Evolutionary conservation across 1,140 invertebrate species (phyloP).

Genomic region (Centruroides vittatus): DNA sequence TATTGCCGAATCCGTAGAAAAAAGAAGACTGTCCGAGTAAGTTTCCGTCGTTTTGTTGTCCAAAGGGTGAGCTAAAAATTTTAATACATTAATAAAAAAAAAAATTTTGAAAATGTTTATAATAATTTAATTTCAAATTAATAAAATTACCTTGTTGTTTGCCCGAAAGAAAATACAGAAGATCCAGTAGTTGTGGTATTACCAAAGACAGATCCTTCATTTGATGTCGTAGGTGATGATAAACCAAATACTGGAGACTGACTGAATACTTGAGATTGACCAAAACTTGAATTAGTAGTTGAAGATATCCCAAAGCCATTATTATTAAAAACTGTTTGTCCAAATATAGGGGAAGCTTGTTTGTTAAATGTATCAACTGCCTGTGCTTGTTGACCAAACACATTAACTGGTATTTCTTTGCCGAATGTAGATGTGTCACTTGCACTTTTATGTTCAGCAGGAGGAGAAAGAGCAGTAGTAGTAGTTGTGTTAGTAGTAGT

Average conservation of each 20-base stretch:
- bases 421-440: no score
- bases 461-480: not conserved
- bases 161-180: no score
- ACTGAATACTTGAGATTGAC: not conserved
- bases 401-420: no score
- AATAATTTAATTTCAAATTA: no score
- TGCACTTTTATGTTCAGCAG: no score
- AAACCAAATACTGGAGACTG: not conserved
- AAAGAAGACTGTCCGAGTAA: conserved; percentile 10
- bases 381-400: no score
- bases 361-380: no score
- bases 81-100: no score
- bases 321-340: not conserved
- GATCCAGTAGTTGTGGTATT: not conserved
- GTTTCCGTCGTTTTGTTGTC: conserved; percentile 1
- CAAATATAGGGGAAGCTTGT: not conserved
- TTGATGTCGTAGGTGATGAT: not conserved
- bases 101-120: no score
- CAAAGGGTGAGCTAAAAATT: conserved; percentile 4
- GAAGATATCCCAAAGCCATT: not conserved
- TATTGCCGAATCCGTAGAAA: conserved; percentile 28
- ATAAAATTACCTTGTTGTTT: no score
- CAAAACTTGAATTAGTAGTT: not conserved
- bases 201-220: not conserved
- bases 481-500: not conserved